A percentile compares a stretch with the other conserved stretches of the same genome.
Evolutionary conservation across 2,888 invertebrate genomes (phyloP).

Genomic region (Torymus tubicola): DNA sequence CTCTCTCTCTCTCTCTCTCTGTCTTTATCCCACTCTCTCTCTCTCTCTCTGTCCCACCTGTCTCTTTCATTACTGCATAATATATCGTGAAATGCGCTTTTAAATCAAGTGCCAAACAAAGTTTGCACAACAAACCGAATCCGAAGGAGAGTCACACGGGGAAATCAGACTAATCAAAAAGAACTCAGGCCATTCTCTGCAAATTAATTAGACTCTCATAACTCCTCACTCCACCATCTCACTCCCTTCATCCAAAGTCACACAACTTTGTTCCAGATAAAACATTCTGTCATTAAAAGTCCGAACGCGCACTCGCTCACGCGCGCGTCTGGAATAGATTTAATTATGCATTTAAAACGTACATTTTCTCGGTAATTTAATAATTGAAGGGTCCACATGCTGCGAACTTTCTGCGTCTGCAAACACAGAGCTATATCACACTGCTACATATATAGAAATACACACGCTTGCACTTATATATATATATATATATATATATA

Average conservation of each 20-base stretch:
- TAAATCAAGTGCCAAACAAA: conserved; percentile 40
- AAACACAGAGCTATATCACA: background rate
- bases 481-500: background rate
- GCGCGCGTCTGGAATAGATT: conserved; percentile 20
- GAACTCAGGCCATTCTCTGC: conserved; percentile 18
- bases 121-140: background rate
- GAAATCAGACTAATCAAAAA: conserved; percentile 37
- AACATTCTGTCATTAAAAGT: conserved; percentile 43
- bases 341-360: conserved; percentile 37
- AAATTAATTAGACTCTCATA: conserved; percentile 38
- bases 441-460: too few relatives aligned
- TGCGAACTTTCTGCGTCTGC: conserved; percentile 25
- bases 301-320: background rate
- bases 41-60: too few relatives aligned
- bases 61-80: conserved; percentile 15
- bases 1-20: too few relatives aligned
- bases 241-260: background rate
- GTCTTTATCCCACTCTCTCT: too few relatives aligned
- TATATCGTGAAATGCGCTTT: conserved; percentile 27
- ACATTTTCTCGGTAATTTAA: conserved; percentile 41
- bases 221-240: conserved; percentile 10
- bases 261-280: conserved; percentile 36
- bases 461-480: background rate
- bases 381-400: conserved; percentile 4
- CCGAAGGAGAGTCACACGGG: background rate